Percentiles rank a stretch among this genome's conserved stretches.
phyloP scores from a whole-genome alignment of 2,797 vertebrate genomes.

The Sebastes hubbsi region DNA sequence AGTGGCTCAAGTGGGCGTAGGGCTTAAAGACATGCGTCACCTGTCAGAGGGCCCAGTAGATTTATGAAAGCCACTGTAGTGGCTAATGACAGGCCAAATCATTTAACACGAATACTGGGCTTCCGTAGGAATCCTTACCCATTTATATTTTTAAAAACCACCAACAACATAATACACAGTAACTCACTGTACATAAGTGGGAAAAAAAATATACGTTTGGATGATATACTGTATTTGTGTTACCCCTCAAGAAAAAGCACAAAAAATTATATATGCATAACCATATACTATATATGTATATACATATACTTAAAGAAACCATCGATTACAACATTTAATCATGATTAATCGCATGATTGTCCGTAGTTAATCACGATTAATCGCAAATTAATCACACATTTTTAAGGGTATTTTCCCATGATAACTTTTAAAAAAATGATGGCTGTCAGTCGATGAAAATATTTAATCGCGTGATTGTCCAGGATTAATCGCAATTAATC shows the following conservation, averaged over 20 bases:
- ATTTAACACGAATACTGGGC: background rate
- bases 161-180: background rate
- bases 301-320: background rate
- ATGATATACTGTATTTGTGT: background rate
- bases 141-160: background rate
- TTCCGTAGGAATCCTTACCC: background rate
- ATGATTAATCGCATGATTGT: too few species aligned
- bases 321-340: too few species aligned
- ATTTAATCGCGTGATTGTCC: too few species aligned
- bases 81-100: background rate
- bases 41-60: background rate
- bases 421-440: too few species aligned
- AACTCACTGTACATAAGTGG: background rate
- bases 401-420: too few species aligned
- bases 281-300: background rate
- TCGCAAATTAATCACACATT: too few species aligned
- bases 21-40: background rate
- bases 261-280: too few species aligned
- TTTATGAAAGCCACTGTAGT: background rate
- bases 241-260: background rate
- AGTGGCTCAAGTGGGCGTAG: background rate
- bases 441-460: too few species aligned
- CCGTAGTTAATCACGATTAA: too few species aligned
- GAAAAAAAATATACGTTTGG: background rate
- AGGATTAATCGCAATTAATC: too few species aligned